Percentiles rank a stretch among this genome's conserved stretches.
phyloP scores from a whole-genome alignment of 2,113 vertebrate species.

The Heloderma charlesbogerti region DNA sequence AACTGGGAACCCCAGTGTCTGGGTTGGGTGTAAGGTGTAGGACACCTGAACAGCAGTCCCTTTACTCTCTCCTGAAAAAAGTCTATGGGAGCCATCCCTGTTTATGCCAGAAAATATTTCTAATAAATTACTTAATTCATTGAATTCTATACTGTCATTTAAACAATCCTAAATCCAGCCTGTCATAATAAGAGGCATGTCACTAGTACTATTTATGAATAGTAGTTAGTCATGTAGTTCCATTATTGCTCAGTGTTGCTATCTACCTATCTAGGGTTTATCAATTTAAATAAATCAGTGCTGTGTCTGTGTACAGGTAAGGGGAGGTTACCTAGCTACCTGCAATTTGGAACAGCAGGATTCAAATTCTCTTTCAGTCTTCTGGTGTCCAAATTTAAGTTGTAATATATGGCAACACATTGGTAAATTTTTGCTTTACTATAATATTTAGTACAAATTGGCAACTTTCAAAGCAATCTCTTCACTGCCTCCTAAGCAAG shows the following conservation, averaged over 20 bases:
- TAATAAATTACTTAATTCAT: no score
- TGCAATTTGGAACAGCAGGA: neutral
- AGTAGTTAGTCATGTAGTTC: neutral
- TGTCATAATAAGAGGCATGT: neutral
- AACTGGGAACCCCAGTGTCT: neutral
- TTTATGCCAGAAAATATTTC: neutral
- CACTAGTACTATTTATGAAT: neutral
- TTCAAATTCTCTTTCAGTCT: neutral
- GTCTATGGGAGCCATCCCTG: neutral
- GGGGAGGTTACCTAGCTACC: neutral
- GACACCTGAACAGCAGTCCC: neutral
- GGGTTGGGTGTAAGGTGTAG: no score
- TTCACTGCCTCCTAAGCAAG: conserved; percentile 34
- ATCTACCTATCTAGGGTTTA: neutral
- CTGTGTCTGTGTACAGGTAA: neutral
- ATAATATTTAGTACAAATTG: conserved; percentile 13
- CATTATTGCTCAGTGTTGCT: neutral
- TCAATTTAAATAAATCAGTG: neutral
- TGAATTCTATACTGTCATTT: no score
- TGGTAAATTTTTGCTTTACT: neutral
- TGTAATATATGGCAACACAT: neutral
- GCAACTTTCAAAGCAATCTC: conserved; percentile 33
- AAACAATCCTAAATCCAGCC: neutral
- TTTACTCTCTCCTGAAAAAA: neutral
- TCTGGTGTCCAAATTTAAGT: neutral